Conservation (phyloP, 1,140 invertebrate species). For the Neodiprion virginianus region DNA sequence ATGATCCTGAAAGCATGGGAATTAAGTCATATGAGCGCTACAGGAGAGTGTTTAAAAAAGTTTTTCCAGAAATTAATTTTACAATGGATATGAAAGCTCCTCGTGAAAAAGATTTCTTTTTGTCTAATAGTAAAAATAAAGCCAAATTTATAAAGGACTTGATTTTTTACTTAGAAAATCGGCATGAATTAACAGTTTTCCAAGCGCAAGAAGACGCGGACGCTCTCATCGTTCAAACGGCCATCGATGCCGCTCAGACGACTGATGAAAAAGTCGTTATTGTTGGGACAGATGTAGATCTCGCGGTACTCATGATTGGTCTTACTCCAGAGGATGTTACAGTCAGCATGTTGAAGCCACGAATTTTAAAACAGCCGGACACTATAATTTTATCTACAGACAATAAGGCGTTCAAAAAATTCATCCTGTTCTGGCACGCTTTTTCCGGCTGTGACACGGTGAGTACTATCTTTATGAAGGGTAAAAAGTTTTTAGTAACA, state of each 20-base stretch:
- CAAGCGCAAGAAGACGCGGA: constrained; percentile 22
- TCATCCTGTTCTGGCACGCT: constrained; percentile 29
- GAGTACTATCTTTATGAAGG: constrained; percentile 22
- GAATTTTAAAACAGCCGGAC: background rate
- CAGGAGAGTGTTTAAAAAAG: constrained; percentile 15
- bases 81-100: constrained; percentile 10
- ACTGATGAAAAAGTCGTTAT: constrained; percentile 8
- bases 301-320: constrained; percentile 9
- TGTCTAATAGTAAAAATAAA: constrained; percentile 23
- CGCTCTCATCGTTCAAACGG: constrained; percentile 19
- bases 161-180: constrained; percentile 8
- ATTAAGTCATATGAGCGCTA: constrained; percentile 17
- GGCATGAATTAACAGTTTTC: background rate
- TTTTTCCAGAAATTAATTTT: constrained; percentile 21
- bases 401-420: constrained; percentile 17
- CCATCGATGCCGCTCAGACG: constrained; percentile 8
- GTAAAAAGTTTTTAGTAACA: constrained; percentile 23
- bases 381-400: constrained; percentile 12
- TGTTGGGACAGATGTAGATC: constrained; percentile 28
- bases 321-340: background rate
- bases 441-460: constrained; percentile 26
- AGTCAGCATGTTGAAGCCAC: constrained; percentile 23
- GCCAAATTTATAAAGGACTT: constrained; percentile 19
- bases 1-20: constrained; percentile 30
- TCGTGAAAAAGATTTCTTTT: constrained; percentile 19